Evolutionary conservation across 2,888 invertebrate species (phyloP), one percentile per base, ranked within the genome.

Genomic region (Dusona sp.): DNA sequence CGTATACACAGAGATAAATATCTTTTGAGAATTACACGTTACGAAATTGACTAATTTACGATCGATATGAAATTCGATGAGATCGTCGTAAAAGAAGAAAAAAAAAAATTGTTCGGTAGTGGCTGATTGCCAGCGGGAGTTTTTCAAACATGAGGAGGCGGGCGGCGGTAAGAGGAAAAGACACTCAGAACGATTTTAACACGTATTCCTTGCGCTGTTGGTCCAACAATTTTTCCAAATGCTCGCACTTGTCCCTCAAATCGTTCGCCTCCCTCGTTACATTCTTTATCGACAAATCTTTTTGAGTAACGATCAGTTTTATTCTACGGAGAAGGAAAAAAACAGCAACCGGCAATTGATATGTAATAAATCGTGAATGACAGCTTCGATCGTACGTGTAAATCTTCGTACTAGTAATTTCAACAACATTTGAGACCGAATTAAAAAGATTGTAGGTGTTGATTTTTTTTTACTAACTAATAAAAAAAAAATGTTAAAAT

Each of bases 281-380:
- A 84, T 97, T 96, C 87, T 96, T 96, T 77, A 98, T 95, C 9
- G 97, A 96, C 6, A 97, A 96, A 92, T 98, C 97, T 92, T 98
- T 98, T 85, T 97, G 96, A 0, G 97, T 96, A 29, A 98, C 96
- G 0, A 98, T 97, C 84, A 97, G 96, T 94, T 97, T 98, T 22
- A 98, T 97, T 91, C 98, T 97, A 91, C 73, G 94, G 90, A 85
- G 77, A 87, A 78, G 19, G 65, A 16, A 72, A 65, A 3, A 29
- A 38, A 38, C 6, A 38, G 7, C 9, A 11, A 65, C 36, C 11
- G 54, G 45, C 65, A 48, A 48, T 74, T 54, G 36, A 29, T 68
- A 67, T 79, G 61, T 7, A 22, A 45, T 42, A 25, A n/a, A 13
- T 42, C 1, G 25, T 25, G 6, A 4, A 7, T 19, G 19, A 65